Evolutionary conservation across 1,140 invertebrate species (phyloP).

Genomic region (Medauroidea extradentata): DNA sequence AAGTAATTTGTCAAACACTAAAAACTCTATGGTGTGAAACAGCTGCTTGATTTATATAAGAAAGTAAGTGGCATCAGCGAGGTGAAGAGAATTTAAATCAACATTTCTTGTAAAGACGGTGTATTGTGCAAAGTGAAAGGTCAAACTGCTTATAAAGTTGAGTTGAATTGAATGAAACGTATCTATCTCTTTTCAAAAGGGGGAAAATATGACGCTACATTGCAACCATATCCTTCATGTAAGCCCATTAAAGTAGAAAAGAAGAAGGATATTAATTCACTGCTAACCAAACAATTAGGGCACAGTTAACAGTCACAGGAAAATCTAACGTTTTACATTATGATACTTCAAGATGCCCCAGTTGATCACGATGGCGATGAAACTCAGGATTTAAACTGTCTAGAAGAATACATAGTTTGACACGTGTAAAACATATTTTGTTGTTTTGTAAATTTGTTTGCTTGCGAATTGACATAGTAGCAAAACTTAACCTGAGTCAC

Average conservation of each 20-base stretch:
- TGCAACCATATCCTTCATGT: background rate
- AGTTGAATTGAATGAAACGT: background rate
- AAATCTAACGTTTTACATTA: too few species aligned
- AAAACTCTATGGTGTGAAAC: slow-evolving; percentile 11
- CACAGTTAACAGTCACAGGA: too few species aligned
- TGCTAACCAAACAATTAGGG: background rate
- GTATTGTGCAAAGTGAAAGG: background rate
- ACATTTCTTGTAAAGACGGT: background rate
- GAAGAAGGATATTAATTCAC: background rate
- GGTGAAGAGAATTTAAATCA: background rate
- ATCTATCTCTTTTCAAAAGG: background rate
- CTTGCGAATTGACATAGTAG: too few species aligned
- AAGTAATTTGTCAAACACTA: slow-evolving; percentile 14
- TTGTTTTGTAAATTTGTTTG: too few species aligned
- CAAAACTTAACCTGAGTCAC: too few species aligned
- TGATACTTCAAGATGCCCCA: too few species aligned
- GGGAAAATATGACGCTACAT: background rate
- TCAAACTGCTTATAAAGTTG: background rate
- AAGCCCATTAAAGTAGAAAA: background rate
- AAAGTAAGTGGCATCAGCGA: background rate
- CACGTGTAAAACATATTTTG: too few species aligned
- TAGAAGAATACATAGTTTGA: too few species aligned
- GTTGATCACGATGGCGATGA: too few species aligned
- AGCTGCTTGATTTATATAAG: background rate
- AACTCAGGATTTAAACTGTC: too few species aligned